Base-by-base conservation (phyloP, 2,888 invertebrate genomes). In the Dicycla oo region DNA sequence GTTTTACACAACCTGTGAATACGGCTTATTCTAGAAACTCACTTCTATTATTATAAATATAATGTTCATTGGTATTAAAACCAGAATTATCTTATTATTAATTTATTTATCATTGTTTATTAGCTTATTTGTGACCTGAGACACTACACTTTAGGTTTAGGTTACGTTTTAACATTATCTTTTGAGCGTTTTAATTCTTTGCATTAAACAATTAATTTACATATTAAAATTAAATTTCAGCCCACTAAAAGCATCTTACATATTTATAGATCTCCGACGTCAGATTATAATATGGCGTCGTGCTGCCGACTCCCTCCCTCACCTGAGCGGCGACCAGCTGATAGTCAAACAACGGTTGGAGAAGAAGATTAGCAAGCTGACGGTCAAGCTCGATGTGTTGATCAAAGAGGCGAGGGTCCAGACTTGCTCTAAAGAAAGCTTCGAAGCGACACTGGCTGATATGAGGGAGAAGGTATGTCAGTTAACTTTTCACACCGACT, bases 201-300 rank as follows among this genome's bases (percentile, higher is more conserved):
- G 1, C 15, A 23, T 23, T 53, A 23, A 51, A 51, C 2, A 53
- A 1, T 26, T 54, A 18, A 5, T 18, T 20, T 20, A 13, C 3
- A 11, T 20, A 30, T 34, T 4, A 20, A 30, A 30, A 30, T 11
- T 20, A 2, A 57, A 34, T 34, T n/a, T 15, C 15, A 34, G 4
- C 34, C 23, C 13, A 26, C 20, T 11, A 20, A 53, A 51, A 18
- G 0, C 15, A 34, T 45, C 15, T 47, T 26, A 0, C 13, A 47
- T 18, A 15, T 26, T 49, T 15, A 8, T 95, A 97, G 98, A 98
- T 85, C 91, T 99, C 40, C 97, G 97, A 34, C 97, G 98, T 67
- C 98, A 98, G 92, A 98, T 99, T 30, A 97, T 97, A 53, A 97
- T 98, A 77, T 99, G 99, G 99, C 97, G 97, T 87, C 97, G 97